Base-by-base conservation (phyloP, 1,140 invertebrate genomes). In the Sesamia nonagrioides region DNA sequence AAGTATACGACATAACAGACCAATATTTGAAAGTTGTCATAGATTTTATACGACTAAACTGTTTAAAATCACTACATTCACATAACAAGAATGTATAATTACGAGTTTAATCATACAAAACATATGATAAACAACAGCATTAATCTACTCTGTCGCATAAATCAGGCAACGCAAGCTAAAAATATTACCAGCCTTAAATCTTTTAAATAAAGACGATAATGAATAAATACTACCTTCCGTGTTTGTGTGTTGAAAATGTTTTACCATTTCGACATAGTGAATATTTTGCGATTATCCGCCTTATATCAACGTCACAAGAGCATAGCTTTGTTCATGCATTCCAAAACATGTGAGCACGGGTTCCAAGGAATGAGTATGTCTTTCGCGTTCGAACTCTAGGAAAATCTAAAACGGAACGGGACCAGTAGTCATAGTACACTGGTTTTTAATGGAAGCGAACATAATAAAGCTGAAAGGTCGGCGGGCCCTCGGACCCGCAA, bases 201-300 rank as follows among this genome's bases (percentile, higher is more conserved):
- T 81, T 83, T 85, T 85, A 84, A 83, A 86, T 77, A 82, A 89
- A 89, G 82, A 88, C 85, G 74, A 89, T 86, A 93, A 94, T 93
- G 85, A 91, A 91, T 91, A 92, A 92, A 94, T 94, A 95, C 92
- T 94, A 94, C 92, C 92, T 94, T 92, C 81, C 83, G 85, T 91
- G 86, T 91, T 81, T 92, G 90, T 91, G 89, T 90, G 88, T 84
- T 85, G 88, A 88, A 89, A 91, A 90, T 94, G 88, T 93, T 88
- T 93, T 93, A 94, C 91, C 93, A 90, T 92, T 83, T 91, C 80
- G 89, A 91, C 88, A 90, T 89, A 92, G 91, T 91, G 90, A 92
- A 92, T 91, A 86, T 92, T 27, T 92, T 89, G 92, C 91, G 87
- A 87, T 80, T 86, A 84, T 80, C 86, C 89, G 88, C 84, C 86